phyloP scores from a whole-genome alignment of 1,140 invertebrate species.

The Aethina tumida region DNA sequence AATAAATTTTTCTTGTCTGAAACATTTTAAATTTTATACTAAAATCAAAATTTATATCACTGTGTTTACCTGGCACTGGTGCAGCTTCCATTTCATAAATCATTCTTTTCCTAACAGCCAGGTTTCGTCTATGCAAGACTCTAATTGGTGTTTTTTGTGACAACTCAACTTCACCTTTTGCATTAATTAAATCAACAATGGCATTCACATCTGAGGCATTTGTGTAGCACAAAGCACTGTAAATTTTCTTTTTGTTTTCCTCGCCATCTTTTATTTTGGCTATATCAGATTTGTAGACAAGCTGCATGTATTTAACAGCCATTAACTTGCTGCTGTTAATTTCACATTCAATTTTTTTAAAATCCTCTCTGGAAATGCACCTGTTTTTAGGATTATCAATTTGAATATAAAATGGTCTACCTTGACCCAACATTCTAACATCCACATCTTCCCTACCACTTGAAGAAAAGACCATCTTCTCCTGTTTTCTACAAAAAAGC shows the following conservation, averaged over 20 bases:
- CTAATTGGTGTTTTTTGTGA: slow-evolving; percentile 73
- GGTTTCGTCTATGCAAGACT: slow-evolving; percentile 72
- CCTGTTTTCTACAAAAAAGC: not conserved
- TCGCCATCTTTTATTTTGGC: slow-evolving; percentile 77
- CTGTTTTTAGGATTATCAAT: slow-evolving; percentile 56
- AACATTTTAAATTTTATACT: slow-evolving; percentile 8
- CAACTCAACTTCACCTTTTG: slow-evolving; percentile 11
- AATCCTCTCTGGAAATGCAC: slow-evolving; percentile 40
- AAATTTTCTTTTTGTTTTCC: slow-evolving; percentile 74
- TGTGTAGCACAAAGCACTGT: slow-evolving; percentile 66
- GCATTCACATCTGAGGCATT: slow-evolving; percentile 40
- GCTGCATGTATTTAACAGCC: slow-evolving; percentile 54
- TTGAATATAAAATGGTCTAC: slow-evolving; percentile 80
- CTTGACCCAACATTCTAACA: slow-evolving; percentile 76
- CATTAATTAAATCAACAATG: slow-evolving; percentile 40
- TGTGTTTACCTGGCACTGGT: slow-evolving; percentile 32
- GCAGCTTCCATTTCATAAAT: slow-evolving; percentile 52
- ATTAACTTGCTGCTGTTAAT: slow-evolving; percentile 54
- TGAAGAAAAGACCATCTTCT: slow-evolving; percentile 54
- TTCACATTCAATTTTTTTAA: slow-evolving; percentile 44
- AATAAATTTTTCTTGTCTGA: slow-evolving; percentile 46
- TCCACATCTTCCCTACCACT: slow-evolving; percentile 90
- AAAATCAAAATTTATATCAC: slow-evolving; percentile 3
- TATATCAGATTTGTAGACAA: slow-evolving; percentile 53
- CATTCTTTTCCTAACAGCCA: slow-evolving; percentile 50